A percentile compares a stretch with the other conserved stretches of the same genome.
phyloP scores from a whole-genome alignment of 2,797 vertebrate species.

The Labroides dimidiatus region DNA sequence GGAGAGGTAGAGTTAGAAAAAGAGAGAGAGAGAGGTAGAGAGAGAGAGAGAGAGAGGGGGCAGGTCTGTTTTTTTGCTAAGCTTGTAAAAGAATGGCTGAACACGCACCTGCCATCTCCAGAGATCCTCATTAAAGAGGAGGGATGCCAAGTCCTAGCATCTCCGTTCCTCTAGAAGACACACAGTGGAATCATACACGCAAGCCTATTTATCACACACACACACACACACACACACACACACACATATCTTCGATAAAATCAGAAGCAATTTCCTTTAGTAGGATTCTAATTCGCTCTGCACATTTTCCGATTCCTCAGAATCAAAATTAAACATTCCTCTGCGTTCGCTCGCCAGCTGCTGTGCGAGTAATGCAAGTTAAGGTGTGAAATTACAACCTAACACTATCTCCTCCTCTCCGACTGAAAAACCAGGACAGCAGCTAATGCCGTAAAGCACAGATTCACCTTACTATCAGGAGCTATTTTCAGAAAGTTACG shows the following conservation, averaged over 20 bases:
- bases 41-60: slow-evolving; percentile 45
- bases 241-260: slow-evolving; percentile 19
- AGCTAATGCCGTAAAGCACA: slow-evolving; percentile 35
- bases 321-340: slow-evolving; percentile 61
- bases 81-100: slow-evolving; percentile 82
- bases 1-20: slow-evolving; percentile 29
- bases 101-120: slow-evolving; percentile 85
- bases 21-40: slow-evolving; percentile 44
- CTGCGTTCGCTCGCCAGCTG: slow-evolving; percentile 36
- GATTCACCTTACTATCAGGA: slow-evolving; percentile 63
- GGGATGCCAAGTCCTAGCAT: slow-evolving; percentile 66
- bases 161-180: slow-evolving; percentile 48
- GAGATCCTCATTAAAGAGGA: slow-evolving; percentile 84
- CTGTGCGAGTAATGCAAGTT: slow-evolving; percentile 51
- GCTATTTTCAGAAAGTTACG: slow-evolving; percentile 54
- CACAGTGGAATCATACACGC: slow-evolving; percentile 30
- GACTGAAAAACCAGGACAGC: slow-evolving; percentile 45
- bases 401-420: slow-evolving; percentile 56
- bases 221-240: slow-evolving; percentile 7
- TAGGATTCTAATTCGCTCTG: slow-evolving; percentile 36
- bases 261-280: slow-evolving; percentile 5
- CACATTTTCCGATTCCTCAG: slow-evolving; percentile 43
- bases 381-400: slow-evolving; percentile 70
- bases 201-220: background rate
- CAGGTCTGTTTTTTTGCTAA: slow-evolving; percentile 77